phyloP scores from a whole-genome alignment of 2,888 invertebrate genomes.

The Scaptomyza tumidula region DNA sequence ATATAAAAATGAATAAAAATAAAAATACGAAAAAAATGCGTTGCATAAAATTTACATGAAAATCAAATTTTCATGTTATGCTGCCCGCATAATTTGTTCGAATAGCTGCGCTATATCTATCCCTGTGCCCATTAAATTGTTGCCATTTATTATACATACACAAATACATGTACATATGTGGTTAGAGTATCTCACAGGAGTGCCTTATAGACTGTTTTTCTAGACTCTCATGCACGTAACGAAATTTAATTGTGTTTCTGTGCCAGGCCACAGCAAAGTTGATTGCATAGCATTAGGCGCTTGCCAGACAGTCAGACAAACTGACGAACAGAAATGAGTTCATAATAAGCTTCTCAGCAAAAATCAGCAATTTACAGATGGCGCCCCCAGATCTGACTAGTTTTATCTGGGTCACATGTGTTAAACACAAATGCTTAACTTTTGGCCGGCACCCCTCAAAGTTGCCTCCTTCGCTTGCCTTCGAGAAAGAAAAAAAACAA shows the following conservation, averaged over 20 bases:
- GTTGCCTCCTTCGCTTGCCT: not conserved
- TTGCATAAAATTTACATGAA: slow-evolving; percentile 64
- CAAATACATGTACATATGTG: slow-evolving; percentile 12
- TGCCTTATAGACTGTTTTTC: not conserved
- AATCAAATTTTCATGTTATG: slow-evolving; percentile 71
- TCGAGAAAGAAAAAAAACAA: slow-evolving; percentile 7
- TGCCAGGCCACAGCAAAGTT: slow-evolving; percentile 39
- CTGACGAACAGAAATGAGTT: slow-evolving; percentile 51
- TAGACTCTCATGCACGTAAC: not conserved
- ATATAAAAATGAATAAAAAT: slow-evolving; percentile 5
- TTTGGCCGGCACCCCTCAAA: slow-evolving; percentile 24
- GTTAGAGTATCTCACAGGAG: not conserved
- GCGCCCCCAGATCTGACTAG: slow-evolving; percentile 10
- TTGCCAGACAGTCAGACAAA: slow-evolving; percentile 22
- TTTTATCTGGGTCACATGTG: slow-evolving; percentile 64
- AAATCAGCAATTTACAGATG: slow-evolving; percentile 52
- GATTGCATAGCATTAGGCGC: slow-evolving; percentile 38
- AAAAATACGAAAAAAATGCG: slow-evolving; percentile 16
- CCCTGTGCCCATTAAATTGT: slow-evolving; percentile 22
- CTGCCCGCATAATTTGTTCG: slow-evolving; percentile 58
- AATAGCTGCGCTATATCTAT: slow-evolving; percentile 10
- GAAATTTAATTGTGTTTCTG: slow-evolving; percentile 72
- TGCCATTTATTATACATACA: slow-evolving; percentile 24
- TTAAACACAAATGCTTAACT: slow-evolving; percentile 67
- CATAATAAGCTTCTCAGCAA: slow-evolving; percentile 57